A percentile compares a stretch with the other conserved stretches of the same genome.
These are phyloP conservation scores for Diploptera punctata DNA, from an alignment of 2,888 invertebrate genomes.

Conservation along the genomic window DNA sequence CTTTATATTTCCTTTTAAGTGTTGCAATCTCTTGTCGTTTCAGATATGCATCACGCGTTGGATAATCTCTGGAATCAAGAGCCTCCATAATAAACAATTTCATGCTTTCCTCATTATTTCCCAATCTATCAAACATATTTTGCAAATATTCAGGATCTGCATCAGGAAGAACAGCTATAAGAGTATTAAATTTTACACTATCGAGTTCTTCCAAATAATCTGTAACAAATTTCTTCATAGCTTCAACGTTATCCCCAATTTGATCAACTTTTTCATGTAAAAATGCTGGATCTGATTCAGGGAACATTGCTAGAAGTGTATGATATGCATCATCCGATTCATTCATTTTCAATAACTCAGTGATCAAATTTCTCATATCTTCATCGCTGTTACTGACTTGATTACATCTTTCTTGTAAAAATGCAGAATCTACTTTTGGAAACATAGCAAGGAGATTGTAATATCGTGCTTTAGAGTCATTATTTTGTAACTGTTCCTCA, in stretches of 20 bases:
- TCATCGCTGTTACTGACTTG: neutral
- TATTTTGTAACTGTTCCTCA: neutral
- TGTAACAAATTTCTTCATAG: neutral
- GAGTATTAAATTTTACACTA: constrained; percentile 5
- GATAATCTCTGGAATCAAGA: constrained; percentile 47
- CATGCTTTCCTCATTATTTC: constrained; percentile 43
- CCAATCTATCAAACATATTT: constrained; percentile 39
- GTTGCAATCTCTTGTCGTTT: constrained; percentile 45
- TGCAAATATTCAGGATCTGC: constrained; percentile 50
- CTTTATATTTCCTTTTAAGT: constrained; percentile 55
- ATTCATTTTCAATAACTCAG: neutral
- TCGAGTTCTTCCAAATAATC: neutral
- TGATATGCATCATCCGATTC: constrained; percentile 17
- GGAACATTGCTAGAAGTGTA: constrained; percentile 44
- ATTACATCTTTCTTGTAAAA: constrained; percentile 45
- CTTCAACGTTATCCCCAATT: neutral
- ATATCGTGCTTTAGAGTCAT: constrained; percentile 1
- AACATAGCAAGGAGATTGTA: constrained; percentile 41
- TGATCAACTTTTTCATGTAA: constrained; percentile 44
- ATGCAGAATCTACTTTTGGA: constrained; percentile 50
- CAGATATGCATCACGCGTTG: constrained; percentile 33
- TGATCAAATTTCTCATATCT: neutral
- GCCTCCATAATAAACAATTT: constrained; percentile 47
- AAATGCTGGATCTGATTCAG: constrained; percentile 50
- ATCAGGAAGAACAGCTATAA: constrained; percentile 47